Conservation (phyloP, 92 coral and sea anemone species). For the Parazoanthus darwini region DNA sequence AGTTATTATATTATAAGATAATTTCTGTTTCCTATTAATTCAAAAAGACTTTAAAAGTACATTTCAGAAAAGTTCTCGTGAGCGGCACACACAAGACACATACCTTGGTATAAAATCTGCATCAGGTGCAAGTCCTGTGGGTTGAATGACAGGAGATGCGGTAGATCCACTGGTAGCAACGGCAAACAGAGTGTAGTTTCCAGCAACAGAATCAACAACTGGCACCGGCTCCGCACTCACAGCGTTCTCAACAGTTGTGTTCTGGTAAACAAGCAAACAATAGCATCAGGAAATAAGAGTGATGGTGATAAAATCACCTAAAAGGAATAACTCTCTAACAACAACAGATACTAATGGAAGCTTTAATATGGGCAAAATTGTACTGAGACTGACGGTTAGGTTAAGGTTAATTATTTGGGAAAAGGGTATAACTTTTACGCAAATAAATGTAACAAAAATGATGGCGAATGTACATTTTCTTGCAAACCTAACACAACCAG, state of each 20-base stretch:
- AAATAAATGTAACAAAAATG: too few relatives aligned
- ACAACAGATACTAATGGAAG: too few relatives aligned
- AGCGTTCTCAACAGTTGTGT: slow-evolving; percentile 61
- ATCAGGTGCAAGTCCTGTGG: slow-evolving; percentile 65
- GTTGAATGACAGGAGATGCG: slow-evolving; percentile 70
- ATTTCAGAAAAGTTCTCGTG: not conserved
- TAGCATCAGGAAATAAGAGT: not conserved
- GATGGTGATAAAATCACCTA: not conserved
- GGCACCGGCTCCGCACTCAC: slow-evolving; percentile 68
- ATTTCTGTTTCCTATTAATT: too few relatives aligned
- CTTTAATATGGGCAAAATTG: too few relatives aligned
- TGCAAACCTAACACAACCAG: too few relatives aligned
- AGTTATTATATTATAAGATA: too few relatives aligned
- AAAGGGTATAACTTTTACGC: too few relatives aligned
- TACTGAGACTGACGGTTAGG: too few relatives aligned
- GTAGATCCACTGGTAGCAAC: slow-evolving; percentile 72
- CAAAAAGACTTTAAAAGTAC: not conserved
- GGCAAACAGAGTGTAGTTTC: slow-evolving; percentile 62
- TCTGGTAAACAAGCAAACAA: slow-evolving; percentile 51
- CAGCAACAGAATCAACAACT: slow-evolving; percentile 67
- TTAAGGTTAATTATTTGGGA: too few relatives aligned
- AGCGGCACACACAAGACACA: slow-evolving; percentile 20
- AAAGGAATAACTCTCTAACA: too few relatives aligned
- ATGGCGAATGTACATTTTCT: too few relatives aligned
- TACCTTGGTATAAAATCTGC: slow-evolving; percentile 97